These are phyloP conservation scores for Scopus umbretta DNA, from an alignment of 2,113 vertebrate species.

Conservation along the genomic window DNA sequence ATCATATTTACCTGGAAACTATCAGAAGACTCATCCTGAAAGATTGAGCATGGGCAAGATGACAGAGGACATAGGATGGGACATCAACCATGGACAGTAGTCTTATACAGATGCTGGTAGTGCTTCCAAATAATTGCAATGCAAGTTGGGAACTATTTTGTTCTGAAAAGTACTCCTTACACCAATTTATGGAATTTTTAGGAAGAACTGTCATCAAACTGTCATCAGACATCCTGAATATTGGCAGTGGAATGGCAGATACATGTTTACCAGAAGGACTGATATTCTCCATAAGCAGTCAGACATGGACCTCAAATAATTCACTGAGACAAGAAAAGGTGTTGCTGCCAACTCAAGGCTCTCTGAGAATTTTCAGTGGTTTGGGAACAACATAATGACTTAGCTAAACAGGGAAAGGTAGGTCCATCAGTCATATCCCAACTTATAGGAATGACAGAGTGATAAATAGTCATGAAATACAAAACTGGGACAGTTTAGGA, in stretches of 20 bases:
- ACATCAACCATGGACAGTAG: too few relatives aligned
- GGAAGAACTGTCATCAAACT: background rate
- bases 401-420: background rate
- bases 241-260: background rate
- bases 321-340: background rate
- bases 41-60: background rate
- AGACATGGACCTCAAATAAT: background rate
- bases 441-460: background rate
- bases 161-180: background rate
- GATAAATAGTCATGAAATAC: background rate
- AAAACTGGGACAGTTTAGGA: background rate
- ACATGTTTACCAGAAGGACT: background rate
- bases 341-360: background rate
- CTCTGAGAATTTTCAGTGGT: background rate
- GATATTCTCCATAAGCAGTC: background rate
- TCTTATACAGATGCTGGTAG: background rate
- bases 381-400: background rate
- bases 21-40: background rate
- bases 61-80: too few relatives aligned
- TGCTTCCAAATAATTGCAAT: background rate
- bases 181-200: background rate
- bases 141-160: background rate
- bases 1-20: background rate
- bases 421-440: background rate
- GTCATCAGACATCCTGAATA: background rate